Base-by-base conservation (phyloP, 1,140 invertebrate species). In the Drosophila jambulina region DNA sequence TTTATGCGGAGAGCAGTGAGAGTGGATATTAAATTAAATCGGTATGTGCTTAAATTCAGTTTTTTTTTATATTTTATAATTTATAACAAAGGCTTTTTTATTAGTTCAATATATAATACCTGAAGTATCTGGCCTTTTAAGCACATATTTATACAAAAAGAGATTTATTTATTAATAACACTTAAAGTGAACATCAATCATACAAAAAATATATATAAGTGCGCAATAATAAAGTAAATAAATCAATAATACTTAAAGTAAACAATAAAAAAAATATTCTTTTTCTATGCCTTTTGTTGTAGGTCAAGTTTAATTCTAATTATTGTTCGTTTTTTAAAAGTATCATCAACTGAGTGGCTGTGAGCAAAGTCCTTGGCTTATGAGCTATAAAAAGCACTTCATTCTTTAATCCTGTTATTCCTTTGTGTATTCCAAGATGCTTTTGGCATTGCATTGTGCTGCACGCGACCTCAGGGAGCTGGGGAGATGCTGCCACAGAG, bases 381-480 rank as follows among this genome's bases (percentile, higher is more conserved):
- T 51, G 21, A 69, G 21, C 60, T 43, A 65, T 23, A 53, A 67
- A 43, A 70, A 70, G 23, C 63, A 42, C 21, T 63, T 15, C n/a
- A 25, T n/a, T 40, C n/a, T 15, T 13, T 17, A 38, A 36, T 38
- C 43, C 60, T 27, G 17, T 49, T 23, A 65, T 46, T 17, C 45
- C 17, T 36, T 68, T 51, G 67, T 67, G 21, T 54, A 29, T 54
- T 32, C n/a, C 15, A 68, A 68, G 62, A 27, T 65, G 36, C 62
- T 36, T 42, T 36, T 32, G 48, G 38, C 64, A 29, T 25, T 45
- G 61, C 63, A 65, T 70, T 70, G 38, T 70, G 48, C 32, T 13
- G 23, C 38, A 36, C 40, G 42, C 48, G 48, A 67, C 67, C 36
- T 51, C 54, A 23, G 62, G 29, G 57, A 27, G 64, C 23, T 25